A percentile compares a stretch with the other conserved stretches of the same genome.
Evolutionary conservation across 2,797 vertebrate genomes (phyloP).

Genomic region (Argentina silus): DNA sequence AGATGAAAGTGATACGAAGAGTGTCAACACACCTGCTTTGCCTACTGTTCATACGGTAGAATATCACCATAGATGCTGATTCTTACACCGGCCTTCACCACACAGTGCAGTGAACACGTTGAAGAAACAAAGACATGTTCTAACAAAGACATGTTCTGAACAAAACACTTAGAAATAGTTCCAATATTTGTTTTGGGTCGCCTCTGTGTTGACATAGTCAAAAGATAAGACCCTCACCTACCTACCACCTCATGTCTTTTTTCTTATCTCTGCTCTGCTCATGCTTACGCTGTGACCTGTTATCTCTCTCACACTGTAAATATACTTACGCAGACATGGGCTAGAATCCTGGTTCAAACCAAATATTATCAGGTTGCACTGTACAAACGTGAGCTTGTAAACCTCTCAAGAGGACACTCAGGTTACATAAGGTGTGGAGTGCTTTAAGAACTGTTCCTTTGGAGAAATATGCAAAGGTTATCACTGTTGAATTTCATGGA

Average conservation of each 20-base stretch:
- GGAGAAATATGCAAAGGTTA: constrained; percentile 1
- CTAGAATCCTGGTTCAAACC: constrained; percentile 9
- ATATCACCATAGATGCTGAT: not conserved
- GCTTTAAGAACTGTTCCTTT: not conserved
- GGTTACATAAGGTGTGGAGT: constrained; percentile 25
- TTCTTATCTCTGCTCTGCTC: constrained; percentile 53
- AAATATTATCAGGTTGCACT: constrained; percentile 32
- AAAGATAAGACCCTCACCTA: constrained; percentile 24
- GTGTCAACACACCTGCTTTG: not conserved
- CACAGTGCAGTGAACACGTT: not conserved
- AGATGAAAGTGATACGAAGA: too few relatives aligned
- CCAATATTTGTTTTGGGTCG: constrained; percentile 55
- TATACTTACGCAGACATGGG: constrained; percentile 12
- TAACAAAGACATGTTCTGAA: constrained; percentile 38
- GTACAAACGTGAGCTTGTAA: constrained; percentile 12
- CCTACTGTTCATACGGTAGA: not conserved
- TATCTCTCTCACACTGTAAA: constrained; percentile 37
- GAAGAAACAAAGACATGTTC: not conserved
- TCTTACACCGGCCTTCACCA: not conserved
- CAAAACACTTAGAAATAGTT: constrained; percentile 20
- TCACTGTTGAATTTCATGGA: constrained; percentile 8
- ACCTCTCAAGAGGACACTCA: constrained; percentile 9
- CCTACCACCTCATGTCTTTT: constrained; percentile 17
- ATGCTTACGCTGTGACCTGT: not conserved
- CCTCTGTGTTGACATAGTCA: constrained; percentile 47